phyloP scores from a whole-genome alignment of 2,888 invertebrate genomes.

The Deilephila elpenor region DNA sequence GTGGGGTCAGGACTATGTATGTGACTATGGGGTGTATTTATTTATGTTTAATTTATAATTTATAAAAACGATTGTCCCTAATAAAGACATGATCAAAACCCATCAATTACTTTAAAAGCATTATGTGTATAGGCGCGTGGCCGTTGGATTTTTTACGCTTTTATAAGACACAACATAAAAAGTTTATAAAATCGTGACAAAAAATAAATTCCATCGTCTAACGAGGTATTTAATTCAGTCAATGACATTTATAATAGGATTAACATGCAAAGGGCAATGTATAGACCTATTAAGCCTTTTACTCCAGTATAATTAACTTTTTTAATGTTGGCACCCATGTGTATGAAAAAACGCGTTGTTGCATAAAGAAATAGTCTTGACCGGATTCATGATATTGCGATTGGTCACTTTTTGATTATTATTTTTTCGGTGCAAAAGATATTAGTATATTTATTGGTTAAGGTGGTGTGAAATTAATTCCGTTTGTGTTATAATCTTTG shows the following conservation, averaged over 20 bases:
- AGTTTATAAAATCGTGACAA: background rate
- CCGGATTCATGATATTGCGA: background rate
- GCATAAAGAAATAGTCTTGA: background rate
- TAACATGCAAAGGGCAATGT: slow-evolving; percentile 15
- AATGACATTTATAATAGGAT: slow-evolving; percentile 18
- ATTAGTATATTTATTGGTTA: background rate
- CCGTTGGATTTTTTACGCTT: no score
- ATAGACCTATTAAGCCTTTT: background rate
- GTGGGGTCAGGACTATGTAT: no score
- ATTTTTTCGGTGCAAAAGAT: background rate
- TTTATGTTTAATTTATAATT: no score
- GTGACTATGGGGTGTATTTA: no score
- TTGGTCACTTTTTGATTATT: background rate
- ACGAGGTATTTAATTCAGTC: slow-evolving; percentile 1
- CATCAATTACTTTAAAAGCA: background rate
- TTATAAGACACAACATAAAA: no score
- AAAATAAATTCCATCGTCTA: slow-evolving; percentile 2
- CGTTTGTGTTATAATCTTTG: no score
- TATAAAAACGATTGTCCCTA: background rate
- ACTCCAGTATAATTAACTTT: background rate
- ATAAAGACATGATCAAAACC: background rate
- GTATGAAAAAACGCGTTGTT: background rate
- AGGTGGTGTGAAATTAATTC: background rate
- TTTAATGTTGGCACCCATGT: background rate
- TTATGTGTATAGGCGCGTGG: background rate